These are phyloP conservation scores for Jaculus jaculus DNA, from an alignment of 2,113 vertebrate species.

Conservation along the genomic window DNA sequence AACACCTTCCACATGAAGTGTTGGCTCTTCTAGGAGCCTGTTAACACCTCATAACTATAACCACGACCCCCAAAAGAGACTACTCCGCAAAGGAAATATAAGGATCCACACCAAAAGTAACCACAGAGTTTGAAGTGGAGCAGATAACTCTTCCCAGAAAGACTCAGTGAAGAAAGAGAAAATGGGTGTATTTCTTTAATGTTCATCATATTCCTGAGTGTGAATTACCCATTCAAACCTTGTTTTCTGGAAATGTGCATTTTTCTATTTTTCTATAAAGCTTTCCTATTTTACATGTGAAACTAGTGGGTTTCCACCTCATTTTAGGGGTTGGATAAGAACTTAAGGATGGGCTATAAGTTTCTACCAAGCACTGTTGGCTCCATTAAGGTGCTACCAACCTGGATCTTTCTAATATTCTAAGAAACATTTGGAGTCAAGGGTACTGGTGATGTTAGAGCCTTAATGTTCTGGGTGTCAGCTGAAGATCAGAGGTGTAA, in stretches of 20 bases:
- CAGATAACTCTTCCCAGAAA: not conserved
- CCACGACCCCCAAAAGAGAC: constrained; percentile 54
- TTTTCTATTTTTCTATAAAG: constrained; percentile 17
- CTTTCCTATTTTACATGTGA: not conserved
- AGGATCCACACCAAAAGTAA: constrained; percentile 41
- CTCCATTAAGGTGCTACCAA: not conserved
- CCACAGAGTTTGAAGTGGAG: not conserved
- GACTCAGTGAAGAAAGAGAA: not conserved
- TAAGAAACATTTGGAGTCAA: constrained; percentile 17
- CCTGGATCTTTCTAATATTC: not conserved
- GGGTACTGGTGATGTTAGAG: not conserved
- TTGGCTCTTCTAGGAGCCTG: constrained; percentile 61
- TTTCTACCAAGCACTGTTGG: not conserved
- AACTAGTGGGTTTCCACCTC: not conserved
- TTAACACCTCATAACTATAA: constrained; percentile 61
- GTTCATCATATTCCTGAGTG: not conserved
- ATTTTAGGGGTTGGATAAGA: not conserved
- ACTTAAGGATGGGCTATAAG: not conserved
- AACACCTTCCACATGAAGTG: not conserved
- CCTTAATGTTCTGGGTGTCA: not conserved
- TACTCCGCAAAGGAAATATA: constrained; percentile 29
- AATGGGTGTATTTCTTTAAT: not conserved
- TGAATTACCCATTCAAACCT: not conserved
- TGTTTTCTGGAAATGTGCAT: not conserved
- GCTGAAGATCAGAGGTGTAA: not conserved